A percentile compares a stretch with the other conserved stretches of the same genome.
phyloP scores from a whole-genome alignment of 2,888 invertebrate genomes.

The Apodemia hepburni region DNA sequence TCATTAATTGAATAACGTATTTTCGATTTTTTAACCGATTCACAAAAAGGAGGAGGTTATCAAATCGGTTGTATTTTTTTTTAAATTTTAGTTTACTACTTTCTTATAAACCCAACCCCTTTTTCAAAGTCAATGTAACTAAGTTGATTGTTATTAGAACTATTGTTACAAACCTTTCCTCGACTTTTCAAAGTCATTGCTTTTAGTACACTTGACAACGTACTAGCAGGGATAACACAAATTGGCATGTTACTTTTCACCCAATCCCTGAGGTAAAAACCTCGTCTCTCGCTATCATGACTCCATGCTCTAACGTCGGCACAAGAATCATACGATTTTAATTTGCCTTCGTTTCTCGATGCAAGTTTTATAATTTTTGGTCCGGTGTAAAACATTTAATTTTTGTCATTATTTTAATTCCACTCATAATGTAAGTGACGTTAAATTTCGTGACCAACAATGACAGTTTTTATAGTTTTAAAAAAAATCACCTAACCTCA shows the following conservation, averaged over 20 bases:
- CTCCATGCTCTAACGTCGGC: slow-evolving; percentile 78
- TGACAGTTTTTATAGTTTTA: not conserved
- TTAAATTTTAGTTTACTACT: too few relatives aligned
- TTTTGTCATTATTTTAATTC: slow-evolving; percentile 19
- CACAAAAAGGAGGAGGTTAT: too few relatives aligned
- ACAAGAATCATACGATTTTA: slow-evolving; percentile 76
- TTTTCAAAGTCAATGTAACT: too few relatives aligned
- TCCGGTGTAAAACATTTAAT: slow-evolving; percentile 53
- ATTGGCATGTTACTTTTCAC: slow-evolving; percentile 62
- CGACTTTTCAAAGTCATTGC: slow-evolving; percentile 52
- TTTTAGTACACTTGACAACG: slow-evolving; percentile 44
- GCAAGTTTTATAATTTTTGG: slow-evolving; percentile 42
- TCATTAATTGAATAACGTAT: too few relatives aligned
- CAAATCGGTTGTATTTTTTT: too few relatives aligned
- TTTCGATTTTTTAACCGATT: too few relatives aligned
- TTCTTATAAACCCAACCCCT: too few relatives aligned
- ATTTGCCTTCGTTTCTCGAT: slow-evolving; percentile 73
- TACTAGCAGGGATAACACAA: slow-evolving; percentile 49
- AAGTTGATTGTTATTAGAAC: too few relatives aligned
- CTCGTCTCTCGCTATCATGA: slow-evolving; percentile 51
- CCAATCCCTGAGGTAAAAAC: slow-evolving; percentile 65
- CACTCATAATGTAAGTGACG: slow-evolving; percentile 11
- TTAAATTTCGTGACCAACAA: not conserved
- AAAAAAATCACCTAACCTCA: too few relatives aligned
- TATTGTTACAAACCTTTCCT: slow-evolving; percentile 43